Evolutionary conservation across 2,797 vertebrate genomes (phyloP).

Genomic region (Schizopygopsis malacanthus): DNA sequence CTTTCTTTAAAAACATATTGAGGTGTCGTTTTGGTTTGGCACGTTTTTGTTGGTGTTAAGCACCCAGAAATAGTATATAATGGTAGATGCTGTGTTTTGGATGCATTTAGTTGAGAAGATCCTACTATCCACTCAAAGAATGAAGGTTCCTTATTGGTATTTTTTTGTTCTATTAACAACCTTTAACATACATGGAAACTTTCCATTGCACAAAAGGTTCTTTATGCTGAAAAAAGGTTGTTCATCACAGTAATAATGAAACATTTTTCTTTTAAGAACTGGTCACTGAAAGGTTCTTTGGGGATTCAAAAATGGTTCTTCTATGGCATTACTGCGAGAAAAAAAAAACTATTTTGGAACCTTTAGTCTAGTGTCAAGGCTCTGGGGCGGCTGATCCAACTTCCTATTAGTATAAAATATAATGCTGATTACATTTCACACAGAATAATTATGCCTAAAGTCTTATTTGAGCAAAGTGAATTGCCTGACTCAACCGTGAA

Average conservation of each 20-base stretch:
- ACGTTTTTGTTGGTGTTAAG: constrained; percentile 10
- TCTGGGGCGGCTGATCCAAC: neutral
- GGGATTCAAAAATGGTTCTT: neutral
- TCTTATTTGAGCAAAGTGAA: constrained; percentile 12
- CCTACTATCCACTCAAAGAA: neutral
- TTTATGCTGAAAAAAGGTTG: neutral
- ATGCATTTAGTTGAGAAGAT: neutral
- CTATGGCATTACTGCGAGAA: neutral
- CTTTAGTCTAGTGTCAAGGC: neutral
- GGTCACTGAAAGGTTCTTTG: neutral
- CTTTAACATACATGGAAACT: neutral
- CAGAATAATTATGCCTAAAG: constrained; percentile 1
- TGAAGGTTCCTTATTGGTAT: neutral
- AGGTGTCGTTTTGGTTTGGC: constrained; percentile 60
- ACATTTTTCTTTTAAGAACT: neutral
- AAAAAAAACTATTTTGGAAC: neutral
- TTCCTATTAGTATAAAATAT: neutral
- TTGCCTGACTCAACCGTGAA: neutral
- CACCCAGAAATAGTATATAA: neutral
- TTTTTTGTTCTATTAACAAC: neutral
- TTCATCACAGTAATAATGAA: neutral
- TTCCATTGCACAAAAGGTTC: no score
- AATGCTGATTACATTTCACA: neutral
- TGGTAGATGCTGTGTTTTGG: neutral
- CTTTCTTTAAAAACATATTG: constrained; percentile 69